Evolutionary conservation across 2,888 invertebrate species (phyloP).

Genomic region (Hermaeophaga mercurialis): DNA sequence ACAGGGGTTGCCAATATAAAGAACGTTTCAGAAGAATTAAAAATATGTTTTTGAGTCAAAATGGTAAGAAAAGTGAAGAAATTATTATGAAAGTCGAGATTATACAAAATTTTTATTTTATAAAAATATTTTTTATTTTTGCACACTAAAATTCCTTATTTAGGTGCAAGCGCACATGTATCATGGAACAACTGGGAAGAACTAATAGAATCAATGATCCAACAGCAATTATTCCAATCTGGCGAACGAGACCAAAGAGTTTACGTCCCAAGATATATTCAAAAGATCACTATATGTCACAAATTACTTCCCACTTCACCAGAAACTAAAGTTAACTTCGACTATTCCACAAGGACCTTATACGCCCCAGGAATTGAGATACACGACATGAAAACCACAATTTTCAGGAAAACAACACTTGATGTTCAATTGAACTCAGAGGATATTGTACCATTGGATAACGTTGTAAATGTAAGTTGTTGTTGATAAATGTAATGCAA

Average conservation of each 20-base stretch:
- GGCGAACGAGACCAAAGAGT: constrained; percentile 70
- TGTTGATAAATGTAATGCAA: no score
- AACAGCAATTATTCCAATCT: constrained; percentile 70
- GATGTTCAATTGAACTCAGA: constrained; percentile 46
- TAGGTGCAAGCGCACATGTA: constrained; percentile 45
- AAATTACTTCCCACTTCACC: constrained; percentile 41
- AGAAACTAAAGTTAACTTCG: constrained; percentile 48
- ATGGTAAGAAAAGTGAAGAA: constrained; percentile 42
- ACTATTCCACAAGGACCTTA: constrained; percentile 50
- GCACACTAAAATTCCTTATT: background rate
- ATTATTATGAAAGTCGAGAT: background rate
- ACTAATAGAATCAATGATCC: constrained; percentile 88
- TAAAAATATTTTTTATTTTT: constrained; percentile 5
- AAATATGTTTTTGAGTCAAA: constrained; percentile 48
- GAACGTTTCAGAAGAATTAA: constrained; percentile 51
- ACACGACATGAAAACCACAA: constrained; percentile 45
- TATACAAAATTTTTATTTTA: no score
- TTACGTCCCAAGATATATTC: constrained; percentile 70
- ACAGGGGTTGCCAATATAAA: constrained; percentile 68
- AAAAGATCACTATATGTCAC: constrained; percentile 58
- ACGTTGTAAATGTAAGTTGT: constrained; percentile 40
- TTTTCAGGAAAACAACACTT: constrained; percentile 42
- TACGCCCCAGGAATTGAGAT: constrained; percentile 51
- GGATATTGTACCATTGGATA: constrained; percentile 49
- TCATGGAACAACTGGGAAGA: constrained; percentile 70